Evolutionary conservation across 2,888 invertebrate genomes (phyloP).

Genomic region (Apodemia duryi): DNA sequence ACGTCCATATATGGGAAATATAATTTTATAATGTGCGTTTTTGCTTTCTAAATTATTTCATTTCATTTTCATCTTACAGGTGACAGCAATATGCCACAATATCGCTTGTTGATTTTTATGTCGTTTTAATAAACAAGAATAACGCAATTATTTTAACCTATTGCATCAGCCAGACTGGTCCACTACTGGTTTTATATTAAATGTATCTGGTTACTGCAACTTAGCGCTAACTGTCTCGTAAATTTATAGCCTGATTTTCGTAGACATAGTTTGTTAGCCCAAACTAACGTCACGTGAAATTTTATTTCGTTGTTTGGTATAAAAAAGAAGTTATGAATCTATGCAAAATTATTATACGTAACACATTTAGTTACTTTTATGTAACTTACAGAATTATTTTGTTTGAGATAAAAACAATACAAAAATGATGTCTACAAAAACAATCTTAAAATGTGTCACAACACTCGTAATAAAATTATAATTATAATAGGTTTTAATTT

Average conservation of each 20-base stretch:
- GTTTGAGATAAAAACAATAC: no score
- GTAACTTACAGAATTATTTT: no score
- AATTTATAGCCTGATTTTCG: slow-evolving; percentile 7
- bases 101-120: slow-evolving; percentile 16
- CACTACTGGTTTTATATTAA: slow-evolving; percentile 51
- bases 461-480: no score
- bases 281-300: background rate
- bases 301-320: background rate
- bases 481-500: no score
- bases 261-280: background rate
- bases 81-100: slow-evolving; percentile 14
- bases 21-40: background rate
- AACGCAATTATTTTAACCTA: slow-evolving; percentile 55
- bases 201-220: slow-evolving; percentile 48
- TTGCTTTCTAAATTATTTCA: slow-evolving; percentile 18
- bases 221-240: slow-evolving; percentile 29
- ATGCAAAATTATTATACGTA: background rate
- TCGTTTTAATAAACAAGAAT: slow-evolving; percentile 44
- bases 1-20: background rate
- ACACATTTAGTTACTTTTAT: no score
- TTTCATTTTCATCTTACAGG: slow-evolving; percentile 16
- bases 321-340: background rate
- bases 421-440: no score
- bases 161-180: slow-evolving; percentile 69
- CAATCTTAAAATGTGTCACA: no score